phyloP scores from a whole-genome alignment of 2,113 vertebrate species.

The Grammomys dolichurus region DNA sequence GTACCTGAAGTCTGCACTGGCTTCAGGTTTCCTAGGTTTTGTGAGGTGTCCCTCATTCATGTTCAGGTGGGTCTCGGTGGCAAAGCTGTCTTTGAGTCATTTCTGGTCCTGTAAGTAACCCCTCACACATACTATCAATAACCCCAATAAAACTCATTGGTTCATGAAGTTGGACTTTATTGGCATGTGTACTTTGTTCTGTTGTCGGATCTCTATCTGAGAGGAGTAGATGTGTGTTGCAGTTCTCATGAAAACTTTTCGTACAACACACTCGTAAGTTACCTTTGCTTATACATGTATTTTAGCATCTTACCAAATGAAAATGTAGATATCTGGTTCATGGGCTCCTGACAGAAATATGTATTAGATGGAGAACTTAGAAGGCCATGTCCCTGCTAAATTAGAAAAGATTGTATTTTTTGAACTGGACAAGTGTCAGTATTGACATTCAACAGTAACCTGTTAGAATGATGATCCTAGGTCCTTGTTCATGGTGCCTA shows the following conservation, averaged over 20 bases:
- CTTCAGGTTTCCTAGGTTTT: not conserved
- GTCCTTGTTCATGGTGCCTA: not conserved
- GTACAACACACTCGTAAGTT: not conserved
- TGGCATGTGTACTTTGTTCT: not conserved
- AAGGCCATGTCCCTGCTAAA: not conserved
- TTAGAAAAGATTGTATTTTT: not conserved
- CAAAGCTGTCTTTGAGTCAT: not conserved
- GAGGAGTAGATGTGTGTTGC: too few species aligned
- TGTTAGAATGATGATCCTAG: not conserved
- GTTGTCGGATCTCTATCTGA: not conserved
- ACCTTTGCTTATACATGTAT: not conserved
- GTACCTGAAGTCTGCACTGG: not conserved
- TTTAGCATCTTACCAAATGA: not conserved
- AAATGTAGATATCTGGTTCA: not conserved
- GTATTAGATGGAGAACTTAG: constrained; percentile 3
- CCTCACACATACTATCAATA: not conserved
- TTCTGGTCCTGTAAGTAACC: not conserved
- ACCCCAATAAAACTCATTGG: not conserved
- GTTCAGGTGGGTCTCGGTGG: not conserved
- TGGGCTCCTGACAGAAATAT: not conserved
- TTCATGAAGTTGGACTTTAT: not conserved
- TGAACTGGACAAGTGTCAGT: constrained; percentile 6
- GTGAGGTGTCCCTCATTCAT: not conserved
- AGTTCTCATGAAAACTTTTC: not conserved
- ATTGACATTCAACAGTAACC: not conserved